Base-by-base conservation (phyloP, 2,113 vertebrate genomes). In the Crotalus viridis region DNA sequence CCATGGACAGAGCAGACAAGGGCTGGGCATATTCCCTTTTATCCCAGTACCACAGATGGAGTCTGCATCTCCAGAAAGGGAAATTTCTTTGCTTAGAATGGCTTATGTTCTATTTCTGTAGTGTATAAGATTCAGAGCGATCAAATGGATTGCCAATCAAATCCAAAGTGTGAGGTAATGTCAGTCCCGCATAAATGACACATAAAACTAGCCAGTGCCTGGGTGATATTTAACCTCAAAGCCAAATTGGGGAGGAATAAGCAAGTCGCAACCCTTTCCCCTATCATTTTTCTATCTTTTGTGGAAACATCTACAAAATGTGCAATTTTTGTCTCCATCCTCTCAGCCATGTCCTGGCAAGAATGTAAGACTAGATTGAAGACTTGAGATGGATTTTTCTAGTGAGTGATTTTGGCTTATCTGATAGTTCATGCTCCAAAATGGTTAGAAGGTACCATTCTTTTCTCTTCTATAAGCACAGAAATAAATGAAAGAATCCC, bases 11-110 rank as follows among this genome's bases (percentile, higher is more conserved):
- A 87, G 64, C 93, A 91, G 92, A 69, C 46, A 56, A 28, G 51
- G 88, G 46, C 15, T 64, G 87, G 2, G 0, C 54, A 10, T 12
- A 2, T 59, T 85, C 28, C 5, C 39, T 89, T 93, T 92, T 85
- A 10, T 28, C 46, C 13, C 48, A 33, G 17, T 12, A 33, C 86
- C 39, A 3, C 48, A n/a, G 52, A 12, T 46, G 26, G 56, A 48
- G 19, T 2, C 8, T 61, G n/a, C 22, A 92, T 94, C 90, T 88
- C 39, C 24, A 12, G 3, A 92, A 85, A 85, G 13, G 26, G 26
- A 57, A 56, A n/a, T 56, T 92, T 33, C 85, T 93, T 26, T 22
- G 87, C 74, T 64, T 90, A n/a, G 55, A 81, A 94, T 54, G 81
- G 33, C 15, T 4, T 94, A 81, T 85, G 15, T 59, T 26, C 59